Base-by-base conservation (phyloP, 2,113 vertebrate species). In the Sebastes fasciatus region DNA sequence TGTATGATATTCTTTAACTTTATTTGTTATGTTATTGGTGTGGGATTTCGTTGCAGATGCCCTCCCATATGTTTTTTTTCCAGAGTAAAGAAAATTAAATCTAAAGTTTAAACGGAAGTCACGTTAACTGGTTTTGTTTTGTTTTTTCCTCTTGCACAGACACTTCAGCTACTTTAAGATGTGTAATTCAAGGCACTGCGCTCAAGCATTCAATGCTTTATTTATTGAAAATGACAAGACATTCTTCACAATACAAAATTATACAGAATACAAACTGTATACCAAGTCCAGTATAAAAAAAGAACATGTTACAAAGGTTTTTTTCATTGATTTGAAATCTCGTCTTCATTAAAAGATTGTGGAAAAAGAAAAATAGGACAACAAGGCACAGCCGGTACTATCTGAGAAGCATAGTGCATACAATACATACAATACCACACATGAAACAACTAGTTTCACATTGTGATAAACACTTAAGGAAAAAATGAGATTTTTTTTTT, bases 381-480 rank as follows among this genome's bases (percentile, higher is more conserved):
- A 95, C 93, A 97, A 99, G 97, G 97, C 98, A 98, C 97, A 97
- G 97, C 97, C 95, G 96, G 97, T 97, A 97, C 96, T 95, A 97
- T 95, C 95, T 91, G 95, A 92, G 91, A 96, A 97, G 96, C 97
- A 94, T 93, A 95, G 95, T 95, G 96, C 95, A 96, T 96, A 97
- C 92, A 94, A 96, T 82, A 95, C 91, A 92, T 96, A 97, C 94
- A 95, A 95, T 67, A 95, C 91, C 93, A 85, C 69, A 49, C 16
- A 69, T 64, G 92, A 92, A 94, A 87, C 89, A 55, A 91, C 86
- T 84, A 73, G 77, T 87, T 96, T 96, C 96, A 96, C 95, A 93
- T 92, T 95, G 80, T 77, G 69, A 68, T 76, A 23, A 88, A 88
- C 71, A 78, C 75, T 83, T 80, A 64, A 77, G 17, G 34, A 57